Base-by-base conservation (phyloP, 2,797 vertebrate species). In the Eulemur albifrons region DNA sequence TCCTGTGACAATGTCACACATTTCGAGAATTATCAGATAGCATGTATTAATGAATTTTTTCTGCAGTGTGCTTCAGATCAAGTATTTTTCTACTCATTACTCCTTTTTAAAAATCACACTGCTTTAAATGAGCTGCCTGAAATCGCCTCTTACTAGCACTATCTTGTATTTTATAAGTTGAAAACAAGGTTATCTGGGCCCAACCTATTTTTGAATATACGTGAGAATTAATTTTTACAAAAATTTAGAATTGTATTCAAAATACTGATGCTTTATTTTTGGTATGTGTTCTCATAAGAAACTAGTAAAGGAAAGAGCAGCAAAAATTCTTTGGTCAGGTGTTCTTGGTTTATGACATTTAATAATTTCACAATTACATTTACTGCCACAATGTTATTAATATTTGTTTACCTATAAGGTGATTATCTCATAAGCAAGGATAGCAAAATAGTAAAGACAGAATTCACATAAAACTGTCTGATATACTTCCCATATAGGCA, bases 251-350 rank as follows among this genome's bases (percentile, higher is more conserved):
- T 57, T 86, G 17, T 93, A 80, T 77, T 50, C 12, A 75, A 93
- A 91, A 93, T 77, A 96, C 30, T 88, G 40, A 20, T 80, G 65
- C 15, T 95, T 93, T 87, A 83, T 69, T 96, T 97, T 50, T 88
- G 54, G 25, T 72, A 17, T 50, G 9, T 80, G 75, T 50, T 87
- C 48, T 89, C 12, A 40, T 67, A 73, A 81, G 43, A 92, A 84
- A 80, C 25, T 57, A 81, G 27, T 86, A 38, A 76, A 82, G 35
- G 63, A 87, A 96, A 57, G 43, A 72, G 7, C 4, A 94, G 25
- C 72, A 38, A 91, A 84, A 93, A 77, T 32, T 67, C 77, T 63
- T 43, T 43, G 63, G n/a, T 75, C 32, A 96, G 80, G 57, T 86
- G 80, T 65, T 87, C 35, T 93, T 84, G 13, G 59, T 77, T 84